Conservation (phyloP, 2,113 vertebrate species). For the Pica pica region DNA sequence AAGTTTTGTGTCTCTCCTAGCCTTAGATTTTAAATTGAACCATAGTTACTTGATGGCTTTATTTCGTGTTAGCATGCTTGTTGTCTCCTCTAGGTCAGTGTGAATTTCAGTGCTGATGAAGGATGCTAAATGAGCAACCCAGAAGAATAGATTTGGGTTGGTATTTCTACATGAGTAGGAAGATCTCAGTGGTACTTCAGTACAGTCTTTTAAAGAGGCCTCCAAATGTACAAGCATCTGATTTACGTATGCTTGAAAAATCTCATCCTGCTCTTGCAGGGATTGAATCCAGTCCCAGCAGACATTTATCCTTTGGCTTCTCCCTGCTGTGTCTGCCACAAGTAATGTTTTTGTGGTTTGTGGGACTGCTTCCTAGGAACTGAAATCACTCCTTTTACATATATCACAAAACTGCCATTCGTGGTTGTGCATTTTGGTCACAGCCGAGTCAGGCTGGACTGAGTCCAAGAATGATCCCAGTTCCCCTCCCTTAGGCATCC, state of each 20-base stretch:
- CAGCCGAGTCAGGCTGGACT: neutral
- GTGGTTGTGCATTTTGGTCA: accelerated
- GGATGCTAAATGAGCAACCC: neutral
- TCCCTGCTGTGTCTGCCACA: neutral
- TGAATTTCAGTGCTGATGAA: neutral
- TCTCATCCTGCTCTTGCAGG: neutral
- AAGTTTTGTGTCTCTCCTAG: neutral
- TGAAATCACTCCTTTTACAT: neutral
- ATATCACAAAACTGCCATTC: neutral
- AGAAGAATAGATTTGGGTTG: neutral
- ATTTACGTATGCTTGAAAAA: neutral
- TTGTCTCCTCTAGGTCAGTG: neutral
- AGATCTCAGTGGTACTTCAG: neutral
- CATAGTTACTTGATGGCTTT: neutral
- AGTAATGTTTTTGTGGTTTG: neutral
- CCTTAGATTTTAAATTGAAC: neutral
- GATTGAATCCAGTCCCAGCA: neutral
- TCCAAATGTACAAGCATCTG: neutral
- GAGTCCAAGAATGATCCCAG: neutral
- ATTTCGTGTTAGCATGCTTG: neutral
- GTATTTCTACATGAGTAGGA: neutral
- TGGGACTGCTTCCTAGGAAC: neutral
- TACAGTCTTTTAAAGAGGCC: neutral
- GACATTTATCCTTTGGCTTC: neutral
- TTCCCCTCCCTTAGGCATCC: neutral